Conservation (phyloP, 2,797 vertebrate species). For the Megalops cyprinoides region DNA sequence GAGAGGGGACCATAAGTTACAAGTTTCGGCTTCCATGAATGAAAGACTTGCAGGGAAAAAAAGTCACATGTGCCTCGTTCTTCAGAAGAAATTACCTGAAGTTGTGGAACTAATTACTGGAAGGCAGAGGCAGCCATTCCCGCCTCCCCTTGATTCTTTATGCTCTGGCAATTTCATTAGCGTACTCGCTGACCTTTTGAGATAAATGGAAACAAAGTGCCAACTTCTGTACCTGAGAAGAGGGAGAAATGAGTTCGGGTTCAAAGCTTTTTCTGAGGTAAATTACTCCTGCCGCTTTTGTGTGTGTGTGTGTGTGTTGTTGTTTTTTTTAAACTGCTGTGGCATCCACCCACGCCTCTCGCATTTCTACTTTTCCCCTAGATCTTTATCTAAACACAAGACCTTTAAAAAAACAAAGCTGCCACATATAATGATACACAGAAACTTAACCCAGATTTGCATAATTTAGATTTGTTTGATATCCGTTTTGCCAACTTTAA, state of each 20-base stretch:
- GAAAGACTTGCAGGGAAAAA: neutral
- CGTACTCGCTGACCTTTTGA: slow-evolving; percentile 18
- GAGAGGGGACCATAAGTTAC: neutral
- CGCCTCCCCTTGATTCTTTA: neutral
- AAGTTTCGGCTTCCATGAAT: neutral
- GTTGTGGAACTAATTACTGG: slow-evolving; percentile 26
- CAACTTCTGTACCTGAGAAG: neutral
- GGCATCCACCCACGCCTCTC: neutral
- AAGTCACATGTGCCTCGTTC: neutral
- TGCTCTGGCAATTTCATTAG: slow-evolving; percentile 14
- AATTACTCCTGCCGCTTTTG: neutral
- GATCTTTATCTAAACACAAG: neutral
- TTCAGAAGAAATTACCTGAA: slow-evolving; percentile 24
- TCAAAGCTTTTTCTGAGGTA: neutral
- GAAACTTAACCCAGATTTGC: no score
- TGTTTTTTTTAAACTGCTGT: no score
- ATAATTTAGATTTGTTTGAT: no score
- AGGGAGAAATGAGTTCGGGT: neutral
- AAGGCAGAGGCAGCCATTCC: neutral
- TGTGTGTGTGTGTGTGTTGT: no score
- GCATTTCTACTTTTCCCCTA: neutral
- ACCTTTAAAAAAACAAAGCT: neutral
- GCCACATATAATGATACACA: neutral
- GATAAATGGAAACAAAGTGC: slow-evolving; percentile 22
- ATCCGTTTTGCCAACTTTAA: no score